A percentile compares a stretch with the other conserved stretches of the same genome.
Conservation (phyloP, 2,113 vertebrate species). For the Nerophis lumbriciformis region DNA sequence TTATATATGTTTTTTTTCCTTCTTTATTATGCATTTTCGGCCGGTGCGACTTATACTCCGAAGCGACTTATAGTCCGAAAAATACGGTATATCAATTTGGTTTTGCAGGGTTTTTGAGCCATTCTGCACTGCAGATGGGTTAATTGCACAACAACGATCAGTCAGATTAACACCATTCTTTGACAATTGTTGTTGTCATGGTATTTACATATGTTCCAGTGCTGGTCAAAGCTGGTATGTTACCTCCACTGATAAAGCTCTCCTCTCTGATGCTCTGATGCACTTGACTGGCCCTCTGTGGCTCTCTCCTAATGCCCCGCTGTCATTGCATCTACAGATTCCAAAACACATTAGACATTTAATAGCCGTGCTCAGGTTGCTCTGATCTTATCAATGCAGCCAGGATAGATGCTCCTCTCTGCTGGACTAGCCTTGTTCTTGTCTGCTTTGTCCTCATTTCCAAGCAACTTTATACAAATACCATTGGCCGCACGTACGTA, state of each 20-base stretch:
- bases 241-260: constrained; percentile 35
- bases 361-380: constrained; percentile 72
- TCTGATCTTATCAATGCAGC: constrained; percentile 66
- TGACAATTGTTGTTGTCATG: no score
- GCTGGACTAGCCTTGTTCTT: constrained; percentile 31
- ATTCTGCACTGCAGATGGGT: no score
- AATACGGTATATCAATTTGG: no score
- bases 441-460: constrained; percentile 28
- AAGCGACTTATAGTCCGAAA: no score
- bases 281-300: constrained; percentile 48
- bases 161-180: no score
- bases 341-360: constrained; percentile 73
- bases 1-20: no score
- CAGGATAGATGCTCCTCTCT: constrained; percentile 51
- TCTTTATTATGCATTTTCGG: no score
- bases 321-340: constrained; percentile 69
- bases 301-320: constrained; percentile 60
- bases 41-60: no score
- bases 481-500: background rate
- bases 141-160: no score
- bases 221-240: constrained; percentile 63
- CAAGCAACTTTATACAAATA: constrained; percentile 8
- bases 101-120: no score
- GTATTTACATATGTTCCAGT: constrained; percentile 14
- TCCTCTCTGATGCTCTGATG: constrained; percentile 57